These are phyloP conservation scores for Ectemnius cavifrons DNA, from an alignment of 2,888 invertebrate species.

Conservation along the genomic window DNA sequence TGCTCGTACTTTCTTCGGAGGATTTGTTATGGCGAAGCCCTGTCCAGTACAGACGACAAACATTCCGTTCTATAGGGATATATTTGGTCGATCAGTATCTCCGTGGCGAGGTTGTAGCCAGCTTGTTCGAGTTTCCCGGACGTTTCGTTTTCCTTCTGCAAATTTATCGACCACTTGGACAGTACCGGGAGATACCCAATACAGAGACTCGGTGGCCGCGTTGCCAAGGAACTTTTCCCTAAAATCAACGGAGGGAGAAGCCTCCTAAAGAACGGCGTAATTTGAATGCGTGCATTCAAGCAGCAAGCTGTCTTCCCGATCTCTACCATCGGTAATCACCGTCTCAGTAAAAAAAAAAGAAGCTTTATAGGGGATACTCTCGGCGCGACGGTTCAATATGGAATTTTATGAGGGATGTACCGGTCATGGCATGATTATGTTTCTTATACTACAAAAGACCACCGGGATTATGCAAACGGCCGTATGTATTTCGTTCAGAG, in stretches of 20 bases:
- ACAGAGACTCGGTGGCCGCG: slow-evolving; percentile 19
- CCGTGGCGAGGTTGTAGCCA: not conserved
- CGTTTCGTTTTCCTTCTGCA: slow-evolving; percentile 37
- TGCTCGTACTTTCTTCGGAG: no score
- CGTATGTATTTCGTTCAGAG: not conserved
- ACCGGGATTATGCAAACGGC: not conserved
- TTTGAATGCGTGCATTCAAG: slow-evolving; percentile 16
- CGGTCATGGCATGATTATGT: no score
- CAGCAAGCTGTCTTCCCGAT: not conserved
- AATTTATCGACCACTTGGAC: slow-evolving; percentile 54
- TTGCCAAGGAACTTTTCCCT: slow-evolving; percentile 26
- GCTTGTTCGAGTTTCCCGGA: no score
- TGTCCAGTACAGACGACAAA: slow-evolving; percentile 45
- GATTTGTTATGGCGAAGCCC: slow-evolving; percentile 29
- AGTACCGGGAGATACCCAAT: slow-evolving; percentile 44
- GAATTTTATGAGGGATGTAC: not conserved
- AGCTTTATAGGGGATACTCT: not conserved
- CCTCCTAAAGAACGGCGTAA: slow-evolving; percentile 29
- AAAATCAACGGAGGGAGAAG: slow-evolving; percentile 29
- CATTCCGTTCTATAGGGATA: slow-evolving; percentile 38
- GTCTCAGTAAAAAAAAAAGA: not conserved
- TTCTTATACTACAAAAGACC: not conserved
- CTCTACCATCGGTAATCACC: not conserved
- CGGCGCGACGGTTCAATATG: not conserved
- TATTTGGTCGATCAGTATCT: slow-evolving; percentile 47